Evolutionary conservation across 2,113 vertebrate genomes (phyloP), one percentile per base, ranked within the genome.

Genomic region (Oxyruncus cristatus): DNA sequence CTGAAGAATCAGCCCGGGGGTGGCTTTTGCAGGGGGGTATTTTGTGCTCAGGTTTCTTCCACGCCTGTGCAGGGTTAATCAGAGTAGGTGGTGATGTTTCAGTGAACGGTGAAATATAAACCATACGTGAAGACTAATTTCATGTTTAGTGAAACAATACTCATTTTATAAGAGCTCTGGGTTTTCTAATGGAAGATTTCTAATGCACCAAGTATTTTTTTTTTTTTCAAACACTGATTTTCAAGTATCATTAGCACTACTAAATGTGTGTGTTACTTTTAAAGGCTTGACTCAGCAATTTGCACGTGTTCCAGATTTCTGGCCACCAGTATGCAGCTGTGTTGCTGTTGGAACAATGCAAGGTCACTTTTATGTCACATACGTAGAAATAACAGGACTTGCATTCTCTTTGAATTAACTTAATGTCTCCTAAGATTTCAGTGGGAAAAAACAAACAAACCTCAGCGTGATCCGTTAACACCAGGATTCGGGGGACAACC

Each of bases 301-400:
- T 55, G 23, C 21, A 5, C 11, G 0, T 24, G 55, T 75, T 85
- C 41, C 77, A 75, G 71, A 27, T 92, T 80, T 84, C 72, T 89
- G 61, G 61, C 56, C 61, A 33, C 84, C 14, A 5, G 24, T 37
- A 2, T 0, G 35, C 95, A 95, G 85, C 91, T 95, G 91, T 52
- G 76, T 23, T 70, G 63, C 92, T 93, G 56, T 92, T 92, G 61
- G 52, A 81, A 94, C 93, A 95, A 84, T 84, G 89, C 92, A 96
- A 97, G 96, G 97, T 96, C 95, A 73, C 63, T 89, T 80, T 92
- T 67, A 23, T 95, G 95, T 88, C 74, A 58, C 46, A 15, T 39
- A 5, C 15, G 72, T 89, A 91, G 88, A 89, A 97, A 89, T 15
- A 71, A 63, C 49, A 85, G 80, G 80, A 89, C 35, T 13, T 46